A percentile compares a stretch with the other conserved stretches of the same genome.
These are phyloP conservation scores for Eupithecia tripunctaria DNA, from an alignment of 2,888 invertebrate species.

Conservation along the genomic window DNA sequence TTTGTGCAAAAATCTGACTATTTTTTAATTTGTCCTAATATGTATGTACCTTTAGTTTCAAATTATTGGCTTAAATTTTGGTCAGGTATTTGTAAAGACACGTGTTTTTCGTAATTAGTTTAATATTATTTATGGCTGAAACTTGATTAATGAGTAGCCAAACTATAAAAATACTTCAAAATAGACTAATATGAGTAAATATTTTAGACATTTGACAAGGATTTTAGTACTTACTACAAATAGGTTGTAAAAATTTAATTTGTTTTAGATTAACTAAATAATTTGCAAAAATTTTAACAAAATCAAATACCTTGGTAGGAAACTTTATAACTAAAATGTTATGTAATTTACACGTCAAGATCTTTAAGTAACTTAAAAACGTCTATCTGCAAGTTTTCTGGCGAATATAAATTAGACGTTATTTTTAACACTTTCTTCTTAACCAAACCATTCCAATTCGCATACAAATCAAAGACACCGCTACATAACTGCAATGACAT, in stretches of 20 bases:
- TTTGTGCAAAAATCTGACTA: background rate
- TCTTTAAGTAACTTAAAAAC: background rate
- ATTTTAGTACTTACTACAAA: no score
- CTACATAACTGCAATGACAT: conserved; percentile 62
- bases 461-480: conserved; percentile 70
- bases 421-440: background rate
- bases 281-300: no score
- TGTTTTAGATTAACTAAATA: no score
- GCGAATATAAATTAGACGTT: background rate
- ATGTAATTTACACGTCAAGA: background rate
- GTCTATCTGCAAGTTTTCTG: background rate
- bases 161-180: background rate
- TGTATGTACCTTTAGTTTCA: background rate
- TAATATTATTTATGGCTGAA: background rate
- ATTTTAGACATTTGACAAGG: no score
- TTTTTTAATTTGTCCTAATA: background rate
- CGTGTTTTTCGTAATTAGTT: no score
- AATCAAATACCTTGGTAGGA: no score
- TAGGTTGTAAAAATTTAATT: no score
- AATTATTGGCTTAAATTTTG: no score
- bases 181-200: background rate
- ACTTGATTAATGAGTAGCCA: background rate
- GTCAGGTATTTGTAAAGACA: no score
- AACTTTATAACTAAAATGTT: no score
- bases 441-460: conserved; percentile 31